Base-by-base conservation (phyloP, 1,140 invertebrate genomes). In the Bombus soroeensis region DNA sequence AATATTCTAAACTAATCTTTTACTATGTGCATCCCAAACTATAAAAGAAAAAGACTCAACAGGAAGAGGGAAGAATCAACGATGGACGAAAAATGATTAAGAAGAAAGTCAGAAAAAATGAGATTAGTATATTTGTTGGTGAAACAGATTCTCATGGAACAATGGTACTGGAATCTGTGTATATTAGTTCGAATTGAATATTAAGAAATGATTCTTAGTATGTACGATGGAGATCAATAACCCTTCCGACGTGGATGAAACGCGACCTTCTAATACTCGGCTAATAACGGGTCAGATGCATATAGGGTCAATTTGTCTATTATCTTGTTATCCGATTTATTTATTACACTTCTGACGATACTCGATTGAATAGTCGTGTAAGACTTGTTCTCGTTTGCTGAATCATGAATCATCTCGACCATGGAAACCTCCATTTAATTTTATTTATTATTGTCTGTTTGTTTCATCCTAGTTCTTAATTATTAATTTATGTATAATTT, bases 241-340 rank as follows among this genome's bases (percentile, higher is more conserved):
- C 53, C 62, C 73, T 73, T 68, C 22, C 70, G 34, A 28, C n/a
- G 53, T 66, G 70, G 39, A 68, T 74, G 64, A 89, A 88, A 89
- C 68, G 68, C 89, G 91, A 94, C 92, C 92, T 94, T 93, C 91
- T 90, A 90, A 93, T 92, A 86, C 90, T 85, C 90, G 79, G 72
- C 88, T 91, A 93, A 93, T 89, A 92, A 86, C 8, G 90, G n/a
- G 92, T 94, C 90, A 91, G 93, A 94, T 94, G 93, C 91, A 90
- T 92, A 93, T 93, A 94, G 92, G 90, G 91, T 91, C 92, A 94
- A 94, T 94, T 94, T 94, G 90, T 93, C 93, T 91, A 94, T 94
- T 94, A 94, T 94, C 91, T 93, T 89, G 90, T 94, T 94, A 91
- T 91, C 91, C 92, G 89, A 92, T 89, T 94, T 94, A 94, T 94